Evolutionary conservation across 53 echinoderm and acorn worm species (phyloP).

Genomic region (Patiria pectinifera): DNA sequence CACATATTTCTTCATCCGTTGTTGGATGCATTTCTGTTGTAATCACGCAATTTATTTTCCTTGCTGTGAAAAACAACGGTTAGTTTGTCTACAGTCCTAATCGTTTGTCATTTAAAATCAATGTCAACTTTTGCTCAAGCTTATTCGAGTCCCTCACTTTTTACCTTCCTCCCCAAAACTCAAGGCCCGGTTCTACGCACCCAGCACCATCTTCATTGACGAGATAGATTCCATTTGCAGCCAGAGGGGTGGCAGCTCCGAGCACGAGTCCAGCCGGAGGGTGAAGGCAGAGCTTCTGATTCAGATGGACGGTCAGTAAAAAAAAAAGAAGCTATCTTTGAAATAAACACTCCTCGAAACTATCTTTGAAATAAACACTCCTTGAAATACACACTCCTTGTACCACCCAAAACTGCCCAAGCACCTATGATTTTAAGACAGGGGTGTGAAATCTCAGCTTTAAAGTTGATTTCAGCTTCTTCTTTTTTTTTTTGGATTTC

Average conservation of each 20-base stretch:
- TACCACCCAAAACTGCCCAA: no score
- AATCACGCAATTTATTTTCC: no score
- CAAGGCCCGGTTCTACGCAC: conserved; percentile 98
- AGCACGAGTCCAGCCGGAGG: conserved; percentile 95
- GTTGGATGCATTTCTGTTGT: no score
- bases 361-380: no score
- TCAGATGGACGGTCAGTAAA: conserved; percentile 94
- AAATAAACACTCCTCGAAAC: not conserved
- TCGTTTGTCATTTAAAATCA: not conserved
- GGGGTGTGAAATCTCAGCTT: no score
- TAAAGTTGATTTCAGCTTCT: no score
- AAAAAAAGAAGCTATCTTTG: not conserved
- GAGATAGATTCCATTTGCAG: conserved; percentile 99
- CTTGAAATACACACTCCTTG: no score
- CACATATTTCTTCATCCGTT: no score
- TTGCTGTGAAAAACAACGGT: no score
- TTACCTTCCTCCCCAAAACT: conserved; percentile 6
- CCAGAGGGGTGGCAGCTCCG: conserved; percentile 84
- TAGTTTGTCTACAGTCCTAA: not conserved
- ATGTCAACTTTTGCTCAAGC: not conserved
- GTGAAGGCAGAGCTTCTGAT: conserved; percentile 96
- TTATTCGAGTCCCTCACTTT: not conserved
- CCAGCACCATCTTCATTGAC: conserved; percentile 99
- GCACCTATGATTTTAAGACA: no score
- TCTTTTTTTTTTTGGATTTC: no score